A percentile compares a stretch with the other conserved stretches of the same genome.
Conservation (phyloP, 2,888 invertebrate genomes). For the Drosophila nr. medialis region DNA sequence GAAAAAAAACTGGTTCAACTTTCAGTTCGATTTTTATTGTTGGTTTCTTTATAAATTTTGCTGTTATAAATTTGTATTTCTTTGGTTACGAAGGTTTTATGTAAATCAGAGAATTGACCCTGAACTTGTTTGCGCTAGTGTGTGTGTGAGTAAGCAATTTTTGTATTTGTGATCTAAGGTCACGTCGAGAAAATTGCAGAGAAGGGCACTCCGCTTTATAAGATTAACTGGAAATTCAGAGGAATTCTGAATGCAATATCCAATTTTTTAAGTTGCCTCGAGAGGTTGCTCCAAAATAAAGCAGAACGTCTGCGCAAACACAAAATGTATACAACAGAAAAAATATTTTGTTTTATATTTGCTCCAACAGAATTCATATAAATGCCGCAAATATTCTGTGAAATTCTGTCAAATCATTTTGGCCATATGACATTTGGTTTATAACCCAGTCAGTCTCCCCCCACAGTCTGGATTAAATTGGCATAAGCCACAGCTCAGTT, state of each 20-base stretch:
- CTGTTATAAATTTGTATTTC: slow-evolving; percentile 8
- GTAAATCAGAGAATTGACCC: slow-evolving; percentile 48
- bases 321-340: neutral
- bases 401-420: neutral
- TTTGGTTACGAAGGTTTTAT: slow-evolving; percentile 53
- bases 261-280: neutral
- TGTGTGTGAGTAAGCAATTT: slow-evolving; percentile 3
- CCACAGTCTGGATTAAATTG: slow-evolving; percentile 15
- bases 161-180: slow-evolving; percentile 20
- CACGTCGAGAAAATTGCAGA: slow-evolving; percentile 22
- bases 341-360: neutral
- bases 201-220: slow-evolving; percentile 12
- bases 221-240: neutral
- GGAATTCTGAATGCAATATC: neutral
- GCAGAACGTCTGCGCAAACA: neutral
- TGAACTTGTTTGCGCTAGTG: slow-evolving; percentile 44
- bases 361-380: neutral
- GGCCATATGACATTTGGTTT: slow-evolving; percentile 1
- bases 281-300: neutral
- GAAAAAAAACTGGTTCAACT: slow-evolving; percentile 36
- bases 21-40: slow-evolving; percentile 49
- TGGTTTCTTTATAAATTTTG: slow-evolving; percentile 28
- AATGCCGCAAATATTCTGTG: neutral
- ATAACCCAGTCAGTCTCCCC: neutral
- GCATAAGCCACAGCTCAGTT: slow-evolving; percentile 15